Conservation (phyloP, 2,113 vertebrate genomes). For the Aplodontia rufa region DNA sequence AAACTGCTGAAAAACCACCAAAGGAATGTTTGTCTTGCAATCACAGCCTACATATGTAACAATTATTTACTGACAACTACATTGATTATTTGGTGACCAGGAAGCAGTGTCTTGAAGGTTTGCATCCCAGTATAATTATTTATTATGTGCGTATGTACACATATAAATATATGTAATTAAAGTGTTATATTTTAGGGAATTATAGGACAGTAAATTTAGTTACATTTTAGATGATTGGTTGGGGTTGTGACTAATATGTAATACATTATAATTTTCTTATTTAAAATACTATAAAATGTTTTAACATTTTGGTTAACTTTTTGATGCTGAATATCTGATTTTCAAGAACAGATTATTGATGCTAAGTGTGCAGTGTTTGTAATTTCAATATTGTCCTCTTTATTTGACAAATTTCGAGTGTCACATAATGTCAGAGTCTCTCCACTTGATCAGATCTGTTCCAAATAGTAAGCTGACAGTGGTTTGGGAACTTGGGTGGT, state of each 20-base stretch:
- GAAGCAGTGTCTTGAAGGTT: constrained; percentile 28
- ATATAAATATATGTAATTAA: not conserved
- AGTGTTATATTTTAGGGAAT: not conserved
- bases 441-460: not conserved
- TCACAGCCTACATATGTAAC: not conserved
- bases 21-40: not conserved
- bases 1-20: not conserved
- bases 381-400: constrained; percentile 24
- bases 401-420: not conserved
- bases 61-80: not conserved
- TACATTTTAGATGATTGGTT: constrained; percentile 22
- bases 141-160: not conserved
- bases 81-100: not conserved
- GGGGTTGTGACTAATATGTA: not conserved
- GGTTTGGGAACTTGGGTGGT: not conserved
- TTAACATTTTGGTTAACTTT: not conserved
- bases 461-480: not conserved
- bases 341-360: not conserved
- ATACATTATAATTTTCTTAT: constrained; percentile 36
- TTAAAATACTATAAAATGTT: constrained; percentile 13
- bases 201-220: not conserved
- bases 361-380: not conserved
- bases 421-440: not conserved
- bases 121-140: not conserved
- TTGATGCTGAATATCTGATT: constrained; percentile 25